phyloP scores from a whole-genome alignment of 2,113 vertebrate genomes.

The Halichoerus grypus region DNA sequence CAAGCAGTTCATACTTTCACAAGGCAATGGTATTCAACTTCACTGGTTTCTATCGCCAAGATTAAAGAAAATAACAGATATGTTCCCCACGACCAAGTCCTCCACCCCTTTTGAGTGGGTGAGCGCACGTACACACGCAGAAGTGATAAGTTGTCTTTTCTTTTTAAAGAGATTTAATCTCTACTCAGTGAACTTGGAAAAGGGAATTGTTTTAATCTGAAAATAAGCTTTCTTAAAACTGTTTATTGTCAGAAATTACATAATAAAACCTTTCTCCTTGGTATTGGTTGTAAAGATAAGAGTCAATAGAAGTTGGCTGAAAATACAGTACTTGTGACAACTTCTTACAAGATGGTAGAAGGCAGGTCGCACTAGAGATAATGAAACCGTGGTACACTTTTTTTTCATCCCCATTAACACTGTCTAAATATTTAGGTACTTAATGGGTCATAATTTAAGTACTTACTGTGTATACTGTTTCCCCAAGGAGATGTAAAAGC shows the following conservation, averaged over 20 bases:
- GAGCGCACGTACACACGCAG: fast-evolving
- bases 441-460: not conserved
- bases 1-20: not conserved
- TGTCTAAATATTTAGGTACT: not conserved
- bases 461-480: not conserved
- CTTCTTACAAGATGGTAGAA: not conserved
- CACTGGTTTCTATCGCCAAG: not conserved
- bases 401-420: not conserved
- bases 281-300: not conserved
- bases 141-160: not conserved
- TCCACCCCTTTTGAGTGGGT: not conserved
- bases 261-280: not conserved
- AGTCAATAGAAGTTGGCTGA: not conserved
- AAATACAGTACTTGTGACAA: not conserved
- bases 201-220: not conserved
- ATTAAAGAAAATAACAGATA: not conserved
- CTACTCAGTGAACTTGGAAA: not conserved
- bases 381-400: not conserved
- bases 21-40: not conserved
- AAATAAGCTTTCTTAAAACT: not conserved
- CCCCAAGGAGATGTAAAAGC: not conserved
- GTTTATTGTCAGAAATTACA: not conserved
- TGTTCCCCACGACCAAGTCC: not conserved
- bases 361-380: not conserved
- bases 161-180: not conserved